Evolutionary conservation across 2,797 vertebrate genomes (phyloP).

Genomic region (Steatocranus sp.): DNA sequence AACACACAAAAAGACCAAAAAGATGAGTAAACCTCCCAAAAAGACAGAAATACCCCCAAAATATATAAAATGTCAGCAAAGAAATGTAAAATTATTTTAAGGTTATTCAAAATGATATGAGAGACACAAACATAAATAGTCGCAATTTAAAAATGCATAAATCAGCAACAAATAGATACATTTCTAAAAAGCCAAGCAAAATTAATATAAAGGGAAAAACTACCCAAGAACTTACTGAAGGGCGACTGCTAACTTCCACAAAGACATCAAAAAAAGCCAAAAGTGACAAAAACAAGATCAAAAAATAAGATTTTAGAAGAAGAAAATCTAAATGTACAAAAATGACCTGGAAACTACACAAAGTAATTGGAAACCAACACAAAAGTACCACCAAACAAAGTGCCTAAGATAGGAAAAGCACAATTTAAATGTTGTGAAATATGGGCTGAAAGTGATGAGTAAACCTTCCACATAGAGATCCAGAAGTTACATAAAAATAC

Average conservation of each 20-base stretch:
- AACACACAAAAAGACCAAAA: neutral
- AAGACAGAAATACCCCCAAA: neutral
- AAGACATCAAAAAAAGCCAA: neutral
- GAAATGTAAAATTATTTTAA: neutral
- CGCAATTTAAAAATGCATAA: neutral
- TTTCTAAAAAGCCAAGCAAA: rapidly evolving
- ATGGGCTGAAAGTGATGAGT: rapidly evolving
- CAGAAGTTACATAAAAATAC: neutral
- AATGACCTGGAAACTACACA: neutral
- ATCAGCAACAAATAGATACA: neutral
- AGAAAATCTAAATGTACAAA: neutral
- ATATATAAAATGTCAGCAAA: neutral
- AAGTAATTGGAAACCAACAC: neutral
- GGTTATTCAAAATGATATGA: rapidly evolving
- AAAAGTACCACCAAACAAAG: neutral
- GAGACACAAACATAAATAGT: rapidly evolving
- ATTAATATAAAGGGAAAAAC: neutral
- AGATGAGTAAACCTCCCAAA: no score
- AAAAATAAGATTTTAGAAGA: neutral
- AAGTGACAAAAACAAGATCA: neutral
- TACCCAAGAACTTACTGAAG: rapidly evolving
- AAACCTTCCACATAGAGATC: neutral
- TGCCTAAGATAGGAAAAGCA: neutral
- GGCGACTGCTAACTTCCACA: rapidly evolving
- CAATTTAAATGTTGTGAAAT: neutral